Conservation (phyloP, 1,140 invertebrate genomes). For the Tetraneura akinire region DNA sequence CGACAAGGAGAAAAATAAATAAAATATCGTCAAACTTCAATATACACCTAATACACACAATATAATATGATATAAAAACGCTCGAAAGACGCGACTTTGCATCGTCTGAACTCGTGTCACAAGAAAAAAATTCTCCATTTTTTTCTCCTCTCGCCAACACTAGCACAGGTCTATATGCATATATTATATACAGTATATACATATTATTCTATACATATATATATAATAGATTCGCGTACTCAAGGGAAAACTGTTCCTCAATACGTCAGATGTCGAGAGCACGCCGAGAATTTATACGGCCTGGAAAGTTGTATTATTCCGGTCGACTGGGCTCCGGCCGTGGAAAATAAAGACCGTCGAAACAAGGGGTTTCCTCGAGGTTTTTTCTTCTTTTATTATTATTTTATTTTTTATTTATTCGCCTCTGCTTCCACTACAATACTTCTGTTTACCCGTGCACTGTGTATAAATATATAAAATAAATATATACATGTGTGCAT, state of each 20-base stretch:
- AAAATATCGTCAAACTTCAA: not conserved
- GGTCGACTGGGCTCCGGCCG: slow-evolving; percentile 16
- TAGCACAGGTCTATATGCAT: too few species aligned
- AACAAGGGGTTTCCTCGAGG: slow-evolving; percentile 6
- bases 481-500: too few species aligned
- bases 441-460: slow-evolving; percentile 32
- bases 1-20: too few species aligned
- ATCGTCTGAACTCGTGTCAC: too few species aligned
- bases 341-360: slow-evolving; percentile 36
- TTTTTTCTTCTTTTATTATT: slow-evolving; percentile 5
- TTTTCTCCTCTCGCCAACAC: not conserved
- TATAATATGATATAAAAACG: not conserved
- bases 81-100: not conserved
- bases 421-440: slow-evolving; percentile 14
- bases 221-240: not conserved
- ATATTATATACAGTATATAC: not conserved
- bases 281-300: slow-evolving; percentile 30
- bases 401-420: not conserved
- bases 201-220: too few species aligned
- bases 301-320: slow-evolving; percentile 46
- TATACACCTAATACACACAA: not conserved
- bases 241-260: slow-evolving; percentile 29
- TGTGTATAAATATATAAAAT: too few species aligned
- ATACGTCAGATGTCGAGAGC: slow-evolving; percentile 44
- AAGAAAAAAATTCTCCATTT: not conserved